Conservation (phyloP, 2,888 invertebrate genomes). For the Cacoxenus indagator region DNA sequence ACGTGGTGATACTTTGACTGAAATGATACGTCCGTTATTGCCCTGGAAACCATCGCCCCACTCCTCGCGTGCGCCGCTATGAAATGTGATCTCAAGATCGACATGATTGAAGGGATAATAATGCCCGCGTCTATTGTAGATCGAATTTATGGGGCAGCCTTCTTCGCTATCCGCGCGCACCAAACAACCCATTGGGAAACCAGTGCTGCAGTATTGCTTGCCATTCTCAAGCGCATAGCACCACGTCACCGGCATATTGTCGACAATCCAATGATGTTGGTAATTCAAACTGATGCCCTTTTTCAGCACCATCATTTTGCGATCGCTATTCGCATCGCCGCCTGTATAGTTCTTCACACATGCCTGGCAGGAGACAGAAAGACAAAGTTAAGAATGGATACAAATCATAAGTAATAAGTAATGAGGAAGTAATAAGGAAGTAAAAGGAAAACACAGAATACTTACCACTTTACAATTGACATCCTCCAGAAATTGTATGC, state of each 20-base stretch:
- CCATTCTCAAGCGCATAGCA: slow-evolving; percentile 85
- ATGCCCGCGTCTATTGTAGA: slow-evolving; percentile 77
- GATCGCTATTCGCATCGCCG: slow-evolving; percentile 76
- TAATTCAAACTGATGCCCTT: slow-evolving; percentile 96
- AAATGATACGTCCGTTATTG: slow-evolving; percentile 89
- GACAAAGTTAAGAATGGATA: neutral
- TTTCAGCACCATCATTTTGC: slow-evolving; percentile 85
- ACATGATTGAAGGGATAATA: slow-evolving; percentile 98
- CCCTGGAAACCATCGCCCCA: slow-evolving; percentile 86
- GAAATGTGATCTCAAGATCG: slow-evolving; percentile 92
- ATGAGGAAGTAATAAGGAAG: neutral
- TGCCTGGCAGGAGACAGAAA: slow-evolving; percentile 54
- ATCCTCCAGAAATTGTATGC: slow-evolving; percentile 86
- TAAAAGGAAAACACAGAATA: neutral
- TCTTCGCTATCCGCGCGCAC: slow-evolving; percentile 74
- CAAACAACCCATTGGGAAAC: slow-evolving; percentile 98
- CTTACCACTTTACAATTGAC: slow-evolving; percentile 74
- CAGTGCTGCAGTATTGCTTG: slow-evolving; percentile 89
- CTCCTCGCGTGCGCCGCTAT: slow-evolving; percentile 88
- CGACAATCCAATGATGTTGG: slow-evolving; percentile 98
- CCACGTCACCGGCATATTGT: slow-evolving; percentile 99
- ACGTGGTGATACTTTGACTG: slow-evolving; percentile 79
- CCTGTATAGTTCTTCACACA: slow-evolving; percentile 82
- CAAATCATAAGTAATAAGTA: too few species aligned
- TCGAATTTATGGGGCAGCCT: slow-evolving; percentile 75